Evolutionary conservation across 2,888 invertebrate species (phyloP).

Genomic region (Drosophila suboccidentalis): DNA sequence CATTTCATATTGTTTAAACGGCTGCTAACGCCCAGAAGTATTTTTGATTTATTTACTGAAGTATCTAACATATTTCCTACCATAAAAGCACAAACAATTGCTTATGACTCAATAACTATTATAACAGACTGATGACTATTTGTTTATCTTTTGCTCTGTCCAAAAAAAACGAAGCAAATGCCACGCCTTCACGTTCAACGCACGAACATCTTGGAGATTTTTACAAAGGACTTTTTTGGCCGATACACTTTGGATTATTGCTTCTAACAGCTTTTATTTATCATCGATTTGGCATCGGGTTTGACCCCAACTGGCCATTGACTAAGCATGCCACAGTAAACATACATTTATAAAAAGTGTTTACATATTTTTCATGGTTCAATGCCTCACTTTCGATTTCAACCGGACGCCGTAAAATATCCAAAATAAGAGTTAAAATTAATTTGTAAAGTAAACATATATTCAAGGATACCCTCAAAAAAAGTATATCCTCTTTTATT

Average conservation of each 20-base stretch:
- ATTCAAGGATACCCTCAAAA: too few species aligned
- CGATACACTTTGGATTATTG: constrained; percentile 66
- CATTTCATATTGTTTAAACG: constrained; percentile 19
- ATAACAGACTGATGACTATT: constrained; percentile 54
- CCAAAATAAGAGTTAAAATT: background rate
- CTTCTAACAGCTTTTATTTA: constrained; percentile 75
- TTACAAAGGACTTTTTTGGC: constrained; percentile 62
- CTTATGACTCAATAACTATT: constrained; percentile 47
- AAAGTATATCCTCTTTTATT: too few species aligned
- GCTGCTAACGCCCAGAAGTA: constrained; percentile 12
- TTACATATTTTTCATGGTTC: constrained; percentile 35
- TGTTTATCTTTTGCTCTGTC: constrained; percentile 46
- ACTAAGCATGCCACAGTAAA: constrained; percentile 21
- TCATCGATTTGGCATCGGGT: constrained; percentile 69
- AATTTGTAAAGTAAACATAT: background rate
- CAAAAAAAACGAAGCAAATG: background rate
- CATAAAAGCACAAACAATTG: constrained; percentile 6
- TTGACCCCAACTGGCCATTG: constrained; percentile 48
- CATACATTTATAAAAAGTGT: constrained; percentile 2
- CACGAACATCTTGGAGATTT: constrained; percentile 28
- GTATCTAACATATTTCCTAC: background rate
- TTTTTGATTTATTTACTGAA: constrained; percentile 19
- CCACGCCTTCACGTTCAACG: constrained; percentile 8
- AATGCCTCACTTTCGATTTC: constrained; percentile 42
- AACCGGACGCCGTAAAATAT: too few species aligned